These are phyloP conservation scores for Diadegma fenestrale DNA, from an alignment of 2,888 invertebrate genomes.

Conservation along the genomic window DNA sequence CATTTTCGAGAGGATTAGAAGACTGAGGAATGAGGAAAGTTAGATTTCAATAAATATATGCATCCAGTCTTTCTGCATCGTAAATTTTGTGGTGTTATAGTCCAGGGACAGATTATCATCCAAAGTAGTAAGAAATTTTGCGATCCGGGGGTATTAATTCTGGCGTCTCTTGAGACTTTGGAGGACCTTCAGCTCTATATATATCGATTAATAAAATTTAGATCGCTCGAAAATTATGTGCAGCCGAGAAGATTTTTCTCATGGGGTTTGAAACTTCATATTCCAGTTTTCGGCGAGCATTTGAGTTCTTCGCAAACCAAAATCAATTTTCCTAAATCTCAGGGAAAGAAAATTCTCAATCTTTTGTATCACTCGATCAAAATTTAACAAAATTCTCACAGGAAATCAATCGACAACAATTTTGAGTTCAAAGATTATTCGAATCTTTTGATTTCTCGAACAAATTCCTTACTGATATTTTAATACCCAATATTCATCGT, in stretches of 20 bases:
- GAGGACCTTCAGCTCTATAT: slow-evolving; percentile 9
- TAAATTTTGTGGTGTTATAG: slow-evolving; percentile 26
- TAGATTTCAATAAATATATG: slow-evolving; percentile 10
- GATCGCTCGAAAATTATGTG: slow-evolving; percentile 37
- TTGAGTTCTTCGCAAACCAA: not conserved
- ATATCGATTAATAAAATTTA: slow-evolving; percentile 45
- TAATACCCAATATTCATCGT: no score
- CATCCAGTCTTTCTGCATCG: slow-evolving; percentile 23
- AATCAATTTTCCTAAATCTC: not conserved
- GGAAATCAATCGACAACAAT: no score
- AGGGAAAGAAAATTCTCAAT: not conserved
- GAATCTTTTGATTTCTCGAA: no score
- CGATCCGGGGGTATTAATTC: slow-evolving; percentile 43
- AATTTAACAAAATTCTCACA: no score
- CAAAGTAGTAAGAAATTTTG: slow-evolving; percentile 42
- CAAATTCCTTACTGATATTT: no score
- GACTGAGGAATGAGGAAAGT: slow-evolving; percentile 14
- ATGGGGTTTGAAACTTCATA: slow-evolving; percentile 31
- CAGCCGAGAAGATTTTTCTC: slow-evolving; percentile 29
- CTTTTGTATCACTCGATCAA: not conserved
- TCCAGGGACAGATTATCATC: slow-evolving; percentile 45
- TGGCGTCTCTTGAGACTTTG: slow-evolving; percentile 38
- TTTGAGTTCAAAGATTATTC: no score
- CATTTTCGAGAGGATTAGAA: not conserved
- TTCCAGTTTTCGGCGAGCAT: slow-evolving; percentile 37